Conservation (phyloP, 2,113 vertebrate species). For the Anser brachyrhynchus region DNA sequence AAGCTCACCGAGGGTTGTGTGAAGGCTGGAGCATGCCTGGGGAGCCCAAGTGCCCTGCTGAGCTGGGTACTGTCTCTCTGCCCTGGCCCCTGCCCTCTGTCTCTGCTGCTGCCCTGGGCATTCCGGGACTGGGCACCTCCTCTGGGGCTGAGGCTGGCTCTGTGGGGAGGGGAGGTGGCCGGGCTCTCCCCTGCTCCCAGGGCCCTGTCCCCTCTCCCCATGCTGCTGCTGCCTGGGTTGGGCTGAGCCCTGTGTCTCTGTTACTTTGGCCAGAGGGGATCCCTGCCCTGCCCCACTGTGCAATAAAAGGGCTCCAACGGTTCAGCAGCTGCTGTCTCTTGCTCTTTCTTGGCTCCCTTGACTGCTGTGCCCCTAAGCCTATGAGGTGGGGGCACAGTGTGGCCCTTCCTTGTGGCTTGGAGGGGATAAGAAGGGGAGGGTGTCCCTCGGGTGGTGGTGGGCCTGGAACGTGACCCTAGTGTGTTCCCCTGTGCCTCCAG, state of each 20-base stretch:
- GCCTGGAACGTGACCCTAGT: neutral
- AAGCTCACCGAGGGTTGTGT: neutral
- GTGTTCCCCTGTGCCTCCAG: neutral
- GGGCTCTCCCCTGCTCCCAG: neutral
- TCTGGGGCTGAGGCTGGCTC: neutral
- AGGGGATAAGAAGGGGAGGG: neutral
- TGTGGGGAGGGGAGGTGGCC: neutral
- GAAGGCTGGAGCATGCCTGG: neutral
- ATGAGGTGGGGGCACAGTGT: neutral
- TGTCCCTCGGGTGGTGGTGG: neutral
- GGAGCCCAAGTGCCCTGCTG: neutral
- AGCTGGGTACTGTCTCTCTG: neutral
- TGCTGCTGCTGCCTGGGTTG: neutral
- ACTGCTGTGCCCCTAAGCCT: neutral
- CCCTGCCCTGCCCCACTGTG: neutral
- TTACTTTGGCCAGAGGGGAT: neutral
- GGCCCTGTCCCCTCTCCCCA: rapidly evolving
- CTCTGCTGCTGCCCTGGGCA: neutral
- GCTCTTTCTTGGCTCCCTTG: neutral
- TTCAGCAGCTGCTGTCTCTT: neutral
- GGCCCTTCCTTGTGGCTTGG: neutral
- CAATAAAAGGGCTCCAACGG: conserved; percentile 34
- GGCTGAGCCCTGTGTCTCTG: neutral
- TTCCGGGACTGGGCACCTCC: neutral
- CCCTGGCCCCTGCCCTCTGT: rapidly evolving